Evolutionary conservation across 2,888 invertebrate genomes (phyloP).

Genomic region (Rambutsinella grinnellia): DNA sequence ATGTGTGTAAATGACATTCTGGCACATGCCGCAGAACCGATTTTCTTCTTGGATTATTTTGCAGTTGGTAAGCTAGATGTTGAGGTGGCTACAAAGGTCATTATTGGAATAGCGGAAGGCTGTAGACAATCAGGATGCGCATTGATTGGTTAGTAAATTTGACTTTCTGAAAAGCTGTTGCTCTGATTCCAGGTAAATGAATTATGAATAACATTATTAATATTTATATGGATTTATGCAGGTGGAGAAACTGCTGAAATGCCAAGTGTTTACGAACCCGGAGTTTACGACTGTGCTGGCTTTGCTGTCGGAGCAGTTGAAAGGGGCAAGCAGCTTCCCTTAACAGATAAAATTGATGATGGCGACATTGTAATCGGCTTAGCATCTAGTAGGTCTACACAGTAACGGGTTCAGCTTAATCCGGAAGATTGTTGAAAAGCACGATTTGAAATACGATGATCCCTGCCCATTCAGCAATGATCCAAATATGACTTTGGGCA

Average conservation of each 20-base stretch:
- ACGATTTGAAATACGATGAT: conserved; percentile 77
- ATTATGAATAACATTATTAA: background rate
- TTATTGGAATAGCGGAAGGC: conserved; percentile 89
- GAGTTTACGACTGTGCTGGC: conserved; percentile 95
- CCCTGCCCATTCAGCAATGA: conserved; percentile 78
- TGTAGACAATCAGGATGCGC: conserved; percentile 90
- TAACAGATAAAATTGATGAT: conserved; percentile 75
- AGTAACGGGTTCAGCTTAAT: conserved; percentile 95
- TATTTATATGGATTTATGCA: no score
- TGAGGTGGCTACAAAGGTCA: conserved; percentile 80
- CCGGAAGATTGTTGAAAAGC: conserved; percentile 80
- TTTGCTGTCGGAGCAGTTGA: conserved; percentile 96
- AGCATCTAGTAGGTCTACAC: conserved; percentile 91
- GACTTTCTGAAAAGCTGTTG: background rate
- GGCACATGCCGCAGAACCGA: conserved; percentile 94
- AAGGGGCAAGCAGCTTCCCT: conserved; percentile 80
- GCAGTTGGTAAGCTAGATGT: conserved; percentile 90
- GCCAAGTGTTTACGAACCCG: conserved; percentile 91
- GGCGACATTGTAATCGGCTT: conserved; percentile 90
- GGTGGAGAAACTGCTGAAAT: conserved; percentile 72
- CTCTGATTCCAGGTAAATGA: background rate
- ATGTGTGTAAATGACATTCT: conserved; percentile 98
- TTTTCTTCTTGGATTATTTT: conserved; percentile 97
- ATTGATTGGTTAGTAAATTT: conserved; percentile 78
- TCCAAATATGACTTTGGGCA: conserved; percentile 77